Evolutionary conservation across 1,140 invertebrate species (phyloP).

Genomic region (Proales similis): DNA sequence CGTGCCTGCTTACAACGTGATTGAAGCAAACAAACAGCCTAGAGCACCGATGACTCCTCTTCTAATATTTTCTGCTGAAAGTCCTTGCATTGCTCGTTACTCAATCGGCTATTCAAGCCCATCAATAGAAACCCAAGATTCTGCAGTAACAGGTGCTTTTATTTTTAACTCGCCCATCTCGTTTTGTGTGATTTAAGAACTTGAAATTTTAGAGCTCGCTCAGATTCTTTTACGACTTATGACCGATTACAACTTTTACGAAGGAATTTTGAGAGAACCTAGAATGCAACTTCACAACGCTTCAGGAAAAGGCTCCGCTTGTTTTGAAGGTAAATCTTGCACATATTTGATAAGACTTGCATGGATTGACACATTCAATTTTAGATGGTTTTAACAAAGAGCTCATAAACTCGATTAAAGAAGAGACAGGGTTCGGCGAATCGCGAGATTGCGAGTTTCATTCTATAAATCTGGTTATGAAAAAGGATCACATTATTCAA

Average conservation of each 20-base stretch:
- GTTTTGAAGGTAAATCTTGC: slow-evolving; percentile 15
- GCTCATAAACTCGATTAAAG: not conserved
- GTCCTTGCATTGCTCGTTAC: slow-evolving; percentile 24
- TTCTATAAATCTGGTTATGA: slow-evolving; percentile 28
- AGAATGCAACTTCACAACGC: not conserved
- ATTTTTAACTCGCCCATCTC: not conserved
- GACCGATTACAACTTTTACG: slow-evolving; percentile 23
- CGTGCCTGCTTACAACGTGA: too few species aligned
- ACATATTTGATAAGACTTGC: too few species aligned
- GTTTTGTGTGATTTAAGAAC: not conserved
- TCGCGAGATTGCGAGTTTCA: slow-evolving; percentile 13
- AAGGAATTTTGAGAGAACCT: slow-evolving; percentile 5
- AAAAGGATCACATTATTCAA: slow-evolving; percentile 30
- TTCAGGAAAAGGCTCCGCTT: not conserved
- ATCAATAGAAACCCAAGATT: not conserved
- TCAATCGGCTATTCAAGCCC: not conserved
- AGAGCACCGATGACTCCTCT: slow-evolving; percentile 27
- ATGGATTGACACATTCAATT: not conserved
- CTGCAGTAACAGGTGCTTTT: not conserved
- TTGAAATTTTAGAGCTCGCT: slow-evolving; percentile 8
- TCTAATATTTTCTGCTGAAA: slow-evolving; percentile 26
- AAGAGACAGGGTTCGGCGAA: not conserved
- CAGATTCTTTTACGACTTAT: slow-evolving; percentile 8
- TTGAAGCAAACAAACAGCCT: slow-evolving; percentile 7
- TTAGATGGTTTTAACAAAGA: slow-evolving; percentile 12